Evolutionary conservation across 2,113 vertebrate genomes (phyloP), one percentile per base, ranked within the genome.

Genomic region (Forbesichthys papilliferus): DNA sequence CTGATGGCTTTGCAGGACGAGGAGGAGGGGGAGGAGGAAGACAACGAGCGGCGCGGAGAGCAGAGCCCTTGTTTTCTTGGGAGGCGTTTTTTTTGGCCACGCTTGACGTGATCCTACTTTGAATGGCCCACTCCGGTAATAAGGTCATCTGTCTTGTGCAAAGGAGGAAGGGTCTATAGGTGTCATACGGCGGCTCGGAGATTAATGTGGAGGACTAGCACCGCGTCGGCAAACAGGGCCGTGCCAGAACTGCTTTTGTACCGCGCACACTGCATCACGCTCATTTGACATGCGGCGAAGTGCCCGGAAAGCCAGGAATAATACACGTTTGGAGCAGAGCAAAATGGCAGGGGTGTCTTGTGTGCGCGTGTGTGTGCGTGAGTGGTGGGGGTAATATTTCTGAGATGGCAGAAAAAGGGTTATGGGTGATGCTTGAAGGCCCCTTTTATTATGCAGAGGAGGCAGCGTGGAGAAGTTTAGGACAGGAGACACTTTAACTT

Each of bases 141-240:
- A 88, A 90, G 89, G 86, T 83, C 75, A 86, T 92, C 92, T 91
- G 84, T 91, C 91, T 89, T 89, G 82, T 82, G 78, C 85, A 66
- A 81, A 80, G 80, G 73, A 80, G 83, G 82, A 66, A 67, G 74
- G 86, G 78, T 86, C 68, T 74, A 85, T 86, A 87, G 85, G 83
- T 90, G 90, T 89, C 88, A 90, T 61, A 85, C 36, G 54, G 59
- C 51, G 71, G 77, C 73, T 71, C 49, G 76, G 84, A 88, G 83
- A 91, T 88, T 75, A 87, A 90, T 88, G 80, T 66, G 80, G 69
- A 72, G 47, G 61, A 78, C 73, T 12, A 12, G 79, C 67, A 20
- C 20, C 20, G 20, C 1, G 70, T 76, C 72, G 48, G 11, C 58
- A 42, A 46, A 3, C 82, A 62, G 67, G 78, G 83, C 80, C 55